These are phyloP conservation scores for Anoplius nigerrimus DNA, from an alignment of 2,888 invertebrate genomes.

Conservation along the genomic window DNA sequence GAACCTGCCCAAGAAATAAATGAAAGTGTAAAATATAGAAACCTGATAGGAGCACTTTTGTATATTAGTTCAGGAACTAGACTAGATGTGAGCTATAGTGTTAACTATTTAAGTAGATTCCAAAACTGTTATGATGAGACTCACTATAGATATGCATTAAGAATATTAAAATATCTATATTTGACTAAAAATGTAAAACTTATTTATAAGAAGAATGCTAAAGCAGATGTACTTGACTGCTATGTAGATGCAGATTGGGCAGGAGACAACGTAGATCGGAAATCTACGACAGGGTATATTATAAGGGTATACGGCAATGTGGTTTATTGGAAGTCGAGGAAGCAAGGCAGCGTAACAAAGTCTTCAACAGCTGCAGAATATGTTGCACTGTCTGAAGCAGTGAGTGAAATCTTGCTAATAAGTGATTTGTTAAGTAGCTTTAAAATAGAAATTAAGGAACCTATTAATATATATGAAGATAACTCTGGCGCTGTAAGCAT, in stretches of 20 bases:
- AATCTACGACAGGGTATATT: slow-evolving; percentile 43
- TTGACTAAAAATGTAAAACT: slow-evolving; percentile 36
- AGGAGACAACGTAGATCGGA: slow-evolving; percentile 39
- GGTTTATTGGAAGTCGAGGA: slow-evolving; percentile 38
- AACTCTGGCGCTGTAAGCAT: background rate
- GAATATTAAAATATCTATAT: slow-evolving; percentile 58
- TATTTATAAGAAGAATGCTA: slow-evolving; percentile 11
- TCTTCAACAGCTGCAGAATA: slow-evolving; percentile 39
- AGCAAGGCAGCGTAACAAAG: slow-evolving; percentile 42
- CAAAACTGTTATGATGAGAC: slow-evolving; percentile 61
- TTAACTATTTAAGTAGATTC: slow-evolving; percentile 65
- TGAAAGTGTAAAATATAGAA: slow-evolving; percentile 46
- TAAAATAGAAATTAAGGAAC: background rate
- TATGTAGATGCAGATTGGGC: slow-evolving; percentile 41
- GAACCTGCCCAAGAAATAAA: background rate
- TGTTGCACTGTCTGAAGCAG: slow-evolving; percentile 38
- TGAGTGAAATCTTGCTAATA: slow-evolving; percentile 22
- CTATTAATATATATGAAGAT: background rate
- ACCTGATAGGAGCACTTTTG: slow-evolving; percentile 41
- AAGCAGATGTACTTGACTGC: slow-evolving; percentile 27
- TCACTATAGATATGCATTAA: slow-evolving; percentile 55
- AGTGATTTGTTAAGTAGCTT: background rate
- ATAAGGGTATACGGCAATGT: slow-evolving; percentile 37
- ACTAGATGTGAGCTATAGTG: slow-evolving; percentile 59
- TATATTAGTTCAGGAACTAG: slow-evolving; percentile 65